Evolutionary conservation across 2,113 vertebrate genomes (phyloP).

Genomic region (Tringa solitaria): DNA sequence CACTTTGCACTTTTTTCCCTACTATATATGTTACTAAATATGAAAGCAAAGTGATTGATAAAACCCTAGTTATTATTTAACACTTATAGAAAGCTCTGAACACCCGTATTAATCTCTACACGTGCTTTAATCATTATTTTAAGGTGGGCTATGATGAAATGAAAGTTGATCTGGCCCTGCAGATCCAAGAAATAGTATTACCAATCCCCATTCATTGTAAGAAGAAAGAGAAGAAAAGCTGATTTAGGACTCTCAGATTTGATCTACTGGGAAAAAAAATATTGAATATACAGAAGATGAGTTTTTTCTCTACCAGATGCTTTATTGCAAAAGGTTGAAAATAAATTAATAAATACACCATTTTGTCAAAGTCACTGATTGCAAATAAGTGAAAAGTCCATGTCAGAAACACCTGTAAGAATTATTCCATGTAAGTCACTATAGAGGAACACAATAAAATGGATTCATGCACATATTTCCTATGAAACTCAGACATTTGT

Average conservation of each 20-base stretch:
- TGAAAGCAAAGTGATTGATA: not conserved
- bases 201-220: not conserved
- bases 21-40: not conserved
- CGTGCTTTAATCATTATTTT: not conserved
- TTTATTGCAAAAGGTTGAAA: not conserved
- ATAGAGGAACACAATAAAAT: not conserved
- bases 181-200: not conserved
- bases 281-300: not conserved
- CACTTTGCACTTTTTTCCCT: rapidly evolving
- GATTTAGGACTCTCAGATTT: not conserved
- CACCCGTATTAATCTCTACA: not conserved
- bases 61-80: not conserved
- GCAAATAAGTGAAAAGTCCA: not conserved
- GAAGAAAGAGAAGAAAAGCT: not conserved
- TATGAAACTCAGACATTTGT: not conserved
- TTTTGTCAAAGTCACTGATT: not conserved
- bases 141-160: not conserved
- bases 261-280: not conserved
- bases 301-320: not conserved
- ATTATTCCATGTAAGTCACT: not conserved
- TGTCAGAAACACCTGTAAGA: not conserved
- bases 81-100: not conserved
- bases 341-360: not conserved
- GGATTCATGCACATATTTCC: not conserved
- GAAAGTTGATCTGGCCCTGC: not conserved